Percentiles rank a stretch among this genome's conserved stretches.
These are phyloP conservation scores for Agrilus mali DNA, from an alignment of 2,888 invertebrate species.

Conservation along the genomic window DNA sequence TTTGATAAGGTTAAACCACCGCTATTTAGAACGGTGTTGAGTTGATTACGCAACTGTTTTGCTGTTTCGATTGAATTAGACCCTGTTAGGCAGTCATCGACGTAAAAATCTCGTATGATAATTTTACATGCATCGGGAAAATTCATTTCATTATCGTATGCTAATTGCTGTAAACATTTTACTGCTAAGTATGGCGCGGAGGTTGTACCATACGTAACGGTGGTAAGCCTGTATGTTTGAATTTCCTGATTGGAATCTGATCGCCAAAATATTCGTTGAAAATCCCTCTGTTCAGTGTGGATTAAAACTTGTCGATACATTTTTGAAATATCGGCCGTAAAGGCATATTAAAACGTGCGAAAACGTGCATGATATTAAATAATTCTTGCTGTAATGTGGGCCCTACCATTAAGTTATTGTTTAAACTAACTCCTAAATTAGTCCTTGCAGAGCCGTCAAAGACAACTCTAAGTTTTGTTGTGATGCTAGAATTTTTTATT, in stretches of 20 bases:
- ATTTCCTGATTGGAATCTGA: not conserved
- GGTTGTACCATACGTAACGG: conserved; percentile 4
- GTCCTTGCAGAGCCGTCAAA: too few species aligned
- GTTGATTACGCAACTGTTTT: not conserved
- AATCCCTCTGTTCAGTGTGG: not conserved
- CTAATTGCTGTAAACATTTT: conserved; percentile 4
- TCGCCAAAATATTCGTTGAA: conserved; percentile 2
- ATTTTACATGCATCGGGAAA: not conserved
- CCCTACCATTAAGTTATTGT: too few species aligned
- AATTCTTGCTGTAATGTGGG: too few species aligned
- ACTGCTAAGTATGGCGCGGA: conserved; percentile 3
- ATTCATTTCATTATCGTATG: not conserved
- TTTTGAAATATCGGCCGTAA: too few species aligned
- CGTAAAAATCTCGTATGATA: conserved; percentile 18
- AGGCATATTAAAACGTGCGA: too few species aligned
- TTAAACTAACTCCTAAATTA: too few species aligned
- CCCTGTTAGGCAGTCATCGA: conserved; percentile 17
- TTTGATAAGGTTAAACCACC: conserved; percentile 1
- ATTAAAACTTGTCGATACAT: too few species aligned
- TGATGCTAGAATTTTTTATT: too few species aligned
- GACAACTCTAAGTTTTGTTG: too few species aligned
- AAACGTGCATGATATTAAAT: too few species aligned
- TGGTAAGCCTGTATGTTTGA: conserved; percentile 2
- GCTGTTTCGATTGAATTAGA: not conserved
- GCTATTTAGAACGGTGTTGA: not conserved